These are phyloP conservation scores for Acomys russatus DNA, from an alignment of 2,797 vertebrate genomes.

Conservation along the genomic window DNA sequence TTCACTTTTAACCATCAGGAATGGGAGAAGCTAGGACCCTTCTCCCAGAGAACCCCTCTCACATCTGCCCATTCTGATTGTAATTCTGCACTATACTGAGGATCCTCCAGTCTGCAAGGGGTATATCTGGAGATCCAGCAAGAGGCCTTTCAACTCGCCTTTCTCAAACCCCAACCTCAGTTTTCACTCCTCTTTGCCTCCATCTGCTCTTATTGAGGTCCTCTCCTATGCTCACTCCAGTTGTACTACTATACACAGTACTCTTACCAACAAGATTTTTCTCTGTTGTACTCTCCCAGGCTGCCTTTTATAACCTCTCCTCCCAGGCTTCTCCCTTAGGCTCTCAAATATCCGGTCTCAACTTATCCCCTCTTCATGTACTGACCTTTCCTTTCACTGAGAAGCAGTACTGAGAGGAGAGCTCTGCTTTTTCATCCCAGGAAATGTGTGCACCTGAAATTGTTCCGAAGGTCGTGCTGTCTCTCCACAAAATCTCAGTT, in stretches of 20 bases:
- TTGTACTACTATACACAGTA: constrained; percentile 18
- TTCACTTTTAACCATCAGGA: constrained; percentile 32
- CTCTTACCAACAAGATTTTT: neutral
- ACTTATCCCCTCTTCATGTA: neutral
- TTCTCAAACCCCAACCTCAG: neutral
- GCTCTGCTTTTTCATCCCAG: neutral
- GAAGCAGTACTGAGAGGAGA: neutral
- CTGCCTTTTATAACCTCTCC: neutral
- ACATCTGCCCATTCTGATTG: constrained; percentile 2
- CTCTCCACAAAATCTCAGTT: constrained; percentile 25
- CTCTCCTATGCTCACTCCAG: neutral
- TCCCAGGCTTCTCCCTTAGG: neutral
- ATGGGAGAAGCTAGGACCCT: neutral
- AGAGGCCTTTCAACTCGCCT: constrained; percentile 4
- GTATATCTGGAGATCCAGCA: neutral
- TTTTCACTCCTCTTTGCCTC: constrained; percentile 12
- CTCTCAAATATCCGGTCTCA: constrained; percentile 38
- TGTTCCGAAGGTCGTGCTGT: neutral
- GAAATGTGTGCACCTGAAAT: constrained; percentile 16
- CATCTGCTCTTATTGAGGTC: neutral
- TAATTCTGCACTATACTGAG: neutral
- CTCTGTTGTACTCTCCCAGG: constrained; percentile 1
- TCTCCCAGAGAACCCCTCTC: neutral
- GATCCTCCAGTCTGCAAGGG: constrained; percentile 21
- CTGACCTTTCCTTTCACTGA: constrained; percentile 49